Percentiles rank a stretch among this genome's conserved stretches.
Conservation (phyloP, 35 echinoderm and acorn worm genomes). For the Lytechinus pictus region DNA sequence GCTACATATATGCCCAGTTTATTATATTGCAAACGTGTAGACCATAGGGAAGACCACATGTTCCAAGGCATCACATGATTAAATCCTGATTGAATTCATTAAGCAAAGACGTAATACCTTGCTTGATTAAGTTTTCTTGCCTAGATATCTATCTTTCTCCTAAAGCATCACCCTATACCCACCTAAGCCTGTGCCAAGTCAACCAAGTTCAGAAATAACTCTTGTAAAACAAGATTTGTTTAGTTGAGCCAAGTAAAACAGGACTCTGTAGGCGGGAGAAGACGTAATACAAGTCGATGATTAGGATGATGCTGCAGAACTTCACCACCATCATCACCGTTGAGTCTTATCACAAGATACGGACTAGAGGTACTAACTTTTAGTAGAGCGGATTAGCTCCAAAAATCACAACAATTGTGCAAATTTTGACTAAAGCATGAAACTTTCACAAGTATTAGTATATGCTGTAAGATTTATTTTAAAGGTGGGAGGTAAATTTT, state of each 20-base stretch:
- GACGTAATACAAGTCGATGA: neutral
- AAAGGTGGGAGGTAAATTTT: too few species aligned
- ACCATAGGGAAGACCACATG: neutral
- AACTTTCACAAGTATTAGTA: too few species aligned
- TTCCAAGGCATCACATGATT: neutral
- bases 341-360: neutral
- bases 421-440: too few species aligned
- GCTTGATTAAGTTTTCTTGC: constrained; percentile 2
- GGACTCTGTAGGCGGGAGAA: neutral
- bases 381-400: too few species aligned
- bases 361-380: neutral
- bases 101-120: neutral
- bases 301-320: neutral
- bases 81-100: neutral
- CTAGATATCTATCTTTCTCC: neutral
- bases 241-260: neutral
- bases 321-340: constrained; percentile 1
- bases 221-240: constrained; percentile 4
- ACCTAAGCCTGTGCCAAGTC: neutral
- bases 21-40: neutral
- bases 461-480: too few species aligned
- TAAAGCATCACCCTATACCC: neutral
- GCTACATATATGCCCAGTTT: neutral
- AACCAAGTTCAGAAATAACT: constrained; percentile 8
- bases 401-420: too few species aligned